phyloP scores from a whole-genome alignment of 2,888 invertebrate species.

The Sphaeridia pumilis region DNA sequence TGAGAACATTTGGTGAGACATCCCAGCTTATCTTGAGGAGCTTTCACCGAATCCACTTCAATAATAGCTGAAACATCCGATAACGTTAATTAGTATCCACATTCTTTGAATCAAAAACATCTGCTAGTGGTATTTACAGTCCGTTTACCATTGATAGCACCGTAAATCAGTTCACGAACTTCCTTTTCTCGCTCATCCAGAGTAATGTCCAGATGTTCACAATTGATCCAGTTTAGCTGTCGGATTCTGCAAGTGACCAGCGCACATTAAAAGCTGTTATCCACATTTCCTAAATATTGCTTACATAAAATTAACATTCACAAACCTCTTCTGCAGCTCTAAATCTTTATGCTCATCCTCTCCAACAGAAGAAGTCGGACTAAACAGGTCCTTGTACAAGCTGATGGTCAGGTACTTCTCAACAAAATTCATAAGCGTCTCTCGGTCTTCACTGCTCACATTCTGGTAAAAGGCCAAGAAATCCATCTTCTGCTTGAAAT shows the following conservation, averaged over 20 bases:
- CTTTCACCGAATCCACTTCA: conserved; percentile 87
- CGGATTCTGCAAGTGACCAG: conserved; percentile 63
- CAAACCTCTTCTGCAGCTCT: conserved; percentile 63
- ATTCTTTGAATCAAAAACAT: too few species aligned
- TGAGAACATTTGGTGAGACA: conserved; percentile 85
- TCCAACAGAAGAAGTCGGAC: conserved; percentile 59
- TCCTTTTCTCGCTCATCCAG: conserved; percentile 73
- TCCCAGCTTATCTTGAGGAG: conserved; percentile 84
- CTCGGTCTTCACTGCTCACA: conserved; percentile 59
- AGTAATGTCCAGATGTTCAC: conserved; percentile 81
- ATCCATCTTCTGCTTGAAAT: conserved; percentile 59
- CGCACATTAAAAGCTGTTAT: too few species aligned
- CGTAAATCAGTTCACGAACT: conserved; percentile 81
- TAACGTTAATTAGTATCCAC: not conserved
- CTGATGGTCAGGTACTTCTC: conserved; percentile 88
- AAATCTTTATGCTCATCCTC: conserved; percentile 91
- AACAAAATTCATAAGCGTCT: conserved; percentile 76
- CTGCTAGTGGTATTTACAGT: too few species aligned
- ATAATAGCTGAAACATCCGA: conserved; percentile 53
- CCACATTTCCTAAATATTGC: too few species aligned
- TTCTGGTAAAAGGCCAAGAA: conserved; percentile 51
- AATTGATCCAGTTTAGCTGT: conserved; percentile 91
- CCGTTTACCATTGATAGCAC: conserved; percentile 69
- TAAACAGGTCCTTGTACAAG: conserved; percentile 76
- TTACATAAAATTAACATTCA: not conserved